Base-by-base conservation (phyloP, 2,888 invertebrate genomes). In the Lathronympha strigana region DNA sequence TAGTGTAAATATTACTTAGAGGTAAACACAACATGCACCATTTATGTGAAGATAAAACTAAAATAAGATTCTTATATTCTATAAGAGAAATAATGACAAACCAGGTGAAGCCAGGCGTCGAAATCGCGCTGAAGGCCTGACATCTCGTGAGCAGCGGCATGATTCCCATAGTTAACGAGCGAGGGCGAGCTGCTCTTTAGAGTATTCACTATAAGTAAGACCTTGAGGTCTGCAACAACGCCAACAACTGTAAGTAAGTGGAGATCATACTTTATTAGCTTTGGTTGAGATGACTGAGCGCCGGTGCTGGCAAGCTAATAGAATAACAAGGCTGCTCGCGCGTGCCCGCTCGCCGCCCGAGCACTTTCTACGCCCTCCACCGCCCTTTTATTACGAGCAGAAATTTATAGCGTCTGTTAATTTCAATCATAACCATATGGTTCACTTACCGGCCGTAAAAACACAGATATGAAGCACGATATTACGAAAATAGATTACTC, bases 1-100 rank as follows among this genome's bases (percentile, higher is more conserved):
- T n/a, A n/a, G n/a, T n/a, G n/a, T n/a, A n/a, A n/a, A n/a, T n/a
- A n/a, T n/a, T n/a, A n/a, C n/a, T n/a, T n/a, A n/a, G n/a, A n/a
- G n/a, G n/a, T n/a, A n/a, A n/a, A n/a, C n/a, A n/a, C n/a, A n/a
- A n/a, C n/a, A n/a, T n/a, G n/a, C n/a, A n/a, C n/a, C n/a, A n/a
- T n/a, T n/a, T n/a, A n/a, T n/a, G n/a, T n/a, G n/a, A n/a, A n/a
- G n/a, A n/a, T n/a, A n/a, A n/a, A n/a, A n/a, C n/a, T n/a, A n/a
- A n/a, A n/a, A n/a, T n/a, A n/a, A n/a, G n/a, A n/a, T n/a, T n/a
- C n/a, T n/a, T n/a, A n/a, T n/a, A n/a, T n/a, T n/a, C n/a, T n/a
- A n/a, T n/a, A n/a, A n/a, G n/a, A n/a, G n/a, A n/a, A n/a, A 81
- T 84, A 84, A 83, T 81, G 78, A 84, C 82, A 82, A 86, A 83